A percentile compares a stretch with the other conserved stretches of the same genome.
phyloP scores from a whole-genome alignment of 2,888 invertebrate species.

The Callyntrura guangdongensis region DNA sequence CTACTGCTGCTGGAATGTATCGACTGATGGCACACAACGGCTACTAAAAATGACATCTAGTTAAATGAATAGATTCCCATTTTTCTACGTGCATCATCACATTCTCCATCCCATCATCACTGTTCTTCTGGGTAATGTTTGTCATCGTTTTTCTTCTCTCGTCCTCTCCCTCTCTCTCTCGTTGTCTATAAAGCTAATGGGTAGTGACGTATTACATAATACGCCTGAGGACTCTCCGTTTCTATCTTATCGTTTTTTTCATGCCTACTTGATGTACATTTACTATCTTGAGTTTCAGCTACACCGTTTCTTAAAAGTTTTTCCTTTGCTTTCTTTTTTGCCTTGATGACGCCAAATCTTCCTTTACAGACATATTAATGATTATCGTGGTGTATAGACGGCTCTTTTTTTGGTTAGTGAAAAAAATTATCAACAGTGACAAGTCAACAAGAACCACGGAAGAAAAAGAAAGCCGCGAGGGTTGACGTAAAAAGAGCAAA shows the following conservation, averaged over 20 bases:
- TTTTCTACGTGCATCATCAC: conserved; percentile 12
- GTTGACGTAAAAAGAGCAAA: too few relatives aligned
- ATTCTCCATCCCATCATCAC: conserved; percentile 9
- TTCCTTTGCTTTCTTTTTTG: not conserved
- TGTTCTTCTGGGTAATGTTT: conserved; percentile 24
- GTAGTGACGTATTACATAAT: conserved; percentile 69
- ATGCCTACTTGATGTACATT: not conserved
- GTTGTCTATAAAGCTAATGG: conserved; percentile 66
- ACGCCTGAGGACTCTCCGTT: conserved; percentile 11
- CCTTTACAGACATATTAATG: conserved; percentile 12
- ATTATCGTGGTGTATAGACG: not conserved
- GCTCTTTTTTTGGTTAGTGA: not conserved
- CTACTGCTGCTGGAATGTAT: not conserved
- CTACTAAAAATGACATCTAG: conserved; percentile 13
- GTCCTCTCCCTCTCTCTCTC: not conserved
- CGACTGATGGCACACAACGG: not conserved
- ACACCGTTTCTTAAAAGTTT: conserved; percentile 8
- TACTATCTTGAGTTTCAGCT: not conserved
- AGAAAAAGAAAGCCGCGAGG: not conserved
- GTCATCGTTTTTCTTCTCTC: conserved; percentile 24
- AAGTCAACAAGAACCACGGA: not conserved
- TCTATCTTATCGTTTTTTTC: not conserved
- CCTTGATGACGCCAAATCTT: not conserved
- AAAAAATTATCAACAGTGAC: too few relatives aligned
- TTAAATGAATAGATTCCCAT: conserved; percentile 28